Evolutionary conservation across 2,113 vertebrate species (phyloP).

Genomic region (Alouatta palliata): DNA sequence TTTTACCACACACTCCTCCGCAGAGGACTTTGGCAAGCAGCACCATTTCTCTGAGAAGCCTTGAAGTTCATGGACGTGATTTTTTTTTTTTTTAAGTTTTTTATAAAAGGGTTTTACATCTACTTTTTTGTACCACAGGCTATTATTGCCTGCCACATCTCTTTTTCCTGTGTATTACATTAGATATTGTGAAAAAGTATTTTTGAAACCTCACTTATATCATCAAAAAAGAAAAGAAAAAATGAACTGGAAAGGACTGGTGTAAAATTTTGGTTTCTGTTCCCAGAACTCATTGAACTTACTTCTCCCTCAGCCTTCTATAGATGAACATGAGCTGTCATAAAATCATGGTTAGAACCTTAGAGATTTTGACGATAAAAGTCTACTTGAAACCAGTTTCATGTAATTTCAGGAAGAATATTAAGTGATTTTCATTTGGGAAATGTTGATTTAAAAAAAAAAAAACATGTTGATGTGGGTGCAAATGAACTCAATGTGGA

Average conservation of each 20-base stretch:
- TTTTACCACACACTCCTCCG: neutral
- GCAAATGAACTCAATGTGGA: neutral
- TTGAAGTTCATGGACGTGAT: neutral
- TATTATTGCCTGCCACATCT: neutral
- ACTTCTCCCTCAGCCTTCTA: neutral
- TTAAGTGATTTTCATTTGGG: neutral
- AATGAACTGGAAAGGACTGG: neutral
- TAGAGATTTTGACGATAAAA: neutral
- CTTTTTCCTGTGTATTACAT: neutral
- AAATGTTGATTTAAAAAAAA: neutral
- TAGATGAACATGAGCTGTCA: neutral
- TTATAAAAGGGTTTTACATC: neutral
- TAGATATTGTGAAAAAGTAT: neutral
- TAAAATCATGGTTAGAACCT: constrained; percentile 5
- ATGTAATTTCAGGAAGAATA: neutral
- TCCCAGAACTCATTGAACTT: constrained; percentile 1
- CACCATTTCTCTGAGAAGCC: neutral
- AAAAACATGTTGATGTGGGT: neutral
- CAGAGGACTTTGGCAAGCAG: neutral
- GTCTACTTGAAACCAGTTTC: neutral
- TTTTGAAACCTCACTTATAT: constrained; percentile 32
- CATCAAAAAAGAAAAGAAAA: neutral
- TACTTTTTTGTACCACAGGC: neutral
- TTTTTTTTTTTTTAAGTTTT: too few species aligned
- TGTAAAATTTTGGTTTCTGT: neutral